Percentiles rank a stretch among this genome's conserved stretches.
Evolutionary conservation across 2,888 invertebrate genomes (phyloP).

Genomic region (Trachelus iudaicus): DNA sequence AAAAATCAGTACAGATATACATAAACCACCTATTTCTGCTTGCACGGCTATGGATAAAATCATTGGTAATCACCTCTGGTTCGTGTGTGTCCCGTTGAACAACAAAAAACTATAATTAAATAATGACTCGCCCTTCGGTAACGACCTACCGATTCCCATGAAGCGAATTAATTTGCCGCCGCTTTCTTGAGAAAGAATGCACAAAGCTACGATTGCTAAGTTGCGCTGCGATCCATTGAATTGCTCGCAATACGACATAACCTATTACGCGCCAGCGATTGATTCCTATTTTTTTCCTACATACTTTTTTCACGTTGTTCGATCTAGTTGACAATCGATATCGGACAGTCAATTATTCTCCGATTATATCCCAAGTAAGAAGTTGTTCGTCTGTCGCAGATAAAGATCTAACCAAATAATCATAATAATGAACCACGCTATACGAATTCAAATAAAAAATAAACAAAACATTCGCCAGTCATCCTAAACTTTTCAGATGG

Average conservation of each 20-base stretch:
- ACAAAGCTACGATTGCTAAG: not conserved
- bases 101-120: not conserved
- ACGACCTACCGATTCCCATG: constrained; percentile 3
- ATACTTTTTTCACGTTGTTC: no score
- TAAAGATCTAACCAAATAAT: not conserved
- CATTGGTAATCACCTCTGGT: not conserved
- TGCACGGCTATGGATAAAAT: not conserved
- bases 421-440: not conserved
- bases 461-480: not conserved
- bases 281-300: no score
- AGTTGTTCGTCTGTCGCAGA: not conserved
- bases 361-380: no score
- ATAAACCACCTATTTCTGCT: not conserved
- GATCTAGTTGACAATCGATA: no score
- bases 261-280: no score
- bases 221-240: no score
- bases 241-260: no score
- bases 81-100: not conserved
- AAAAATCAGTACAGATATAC: not conserved
- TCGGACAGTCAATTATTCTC: no score
- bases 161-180: constrained; percentile 29
- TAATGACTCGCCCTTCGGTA: constrained; percentile 1
- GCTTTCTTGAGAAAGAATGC: constrained; percentile 34
- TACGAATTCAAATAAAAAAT: not conserved
- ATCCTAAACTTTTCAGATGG: not conserved